These are phyloP conservation scores for Avahi laniger DNA, from an alignment of 2,797 vertebrate species.

Conservation along the genomic window DNA sequence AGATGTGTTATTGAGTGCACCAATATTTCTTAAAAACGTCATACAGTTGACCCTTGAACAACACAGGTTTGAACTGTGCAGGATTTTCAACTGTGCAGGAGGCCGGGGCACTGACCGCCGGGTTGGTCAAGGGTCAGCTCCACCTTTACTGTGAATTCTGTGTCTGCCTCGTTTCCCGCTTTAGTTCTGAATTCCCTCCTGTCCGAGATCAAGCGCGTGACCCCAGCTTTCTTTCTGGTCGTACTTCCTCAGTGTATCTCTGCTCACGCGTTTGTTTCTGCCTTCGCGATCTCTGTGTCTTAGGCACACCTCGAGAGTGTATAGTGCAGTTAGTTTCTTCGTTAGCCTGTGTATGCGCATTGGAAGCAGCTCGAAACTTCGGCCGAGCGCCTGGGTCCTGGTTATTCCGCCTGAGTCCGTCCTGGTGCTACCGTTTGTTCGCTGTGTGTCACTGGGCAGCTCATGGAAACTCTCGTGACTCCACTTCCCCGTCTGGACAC, in stretches of 20 bases:
- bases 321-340: no score
- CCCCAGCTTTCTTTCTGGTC: neutral
- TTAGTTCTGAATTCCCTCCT: no score
- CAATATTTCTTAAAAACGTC: neutral
- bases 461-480: accelerated
- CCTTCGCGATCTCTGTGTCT: neutral
- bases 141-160: neutral
- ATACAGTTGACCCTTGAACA: neutral
- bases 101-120: neutral
- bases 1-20: neutral
- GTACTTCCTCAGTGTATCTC: accelerated
- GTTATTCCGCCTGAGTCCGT: neutral
- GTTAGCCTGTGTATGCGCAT: accelerated
- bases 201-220: accelerated
- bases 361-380: no score
- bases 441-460: accelerated
- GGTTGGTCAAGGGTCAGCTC: neutral
- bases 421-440: accelerated
- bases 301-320: accelerated
- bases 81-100: neutral
- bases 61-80: neutral
- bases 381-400: accelerated
- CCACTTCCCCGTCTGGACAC: accelerated
- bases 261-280: no score
- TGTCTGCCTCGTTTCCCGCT: neutral